A percentile compares a stretch with the other conserved stretches of the same genome.
Evolutionary conservation across 2,113 vertebrate species (phyloP).

Genomic region (Cricetomys ansorgei): DNA sequence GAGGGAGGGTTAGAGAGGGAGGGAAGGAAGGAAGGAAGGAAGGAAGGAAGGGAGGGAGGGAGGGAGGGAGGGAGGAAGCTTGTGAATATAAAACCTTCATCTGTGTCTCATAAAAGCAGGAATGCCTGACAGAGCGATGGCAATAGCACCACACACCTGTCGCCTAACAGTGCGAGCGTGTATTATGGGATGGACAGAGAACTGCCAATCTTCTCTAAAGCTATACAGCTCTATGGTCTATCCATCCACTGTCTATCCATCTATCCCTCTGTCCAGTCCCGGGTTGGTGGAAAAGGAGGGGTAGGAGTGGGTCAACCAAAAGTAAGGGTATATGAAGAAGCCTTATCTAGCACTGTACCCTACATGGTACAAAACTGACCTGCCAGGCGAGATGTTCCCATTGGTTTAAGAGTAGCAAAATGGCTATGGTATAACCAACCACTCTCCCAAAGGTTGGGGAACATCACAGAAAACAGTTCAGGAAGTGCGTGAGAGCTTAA

Average conservation of each 20-base stretch:
- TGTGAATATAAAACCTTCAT: not conserved
- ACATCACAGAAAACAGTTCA: too few relatives aligned
- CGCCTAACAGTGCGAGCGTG: not conserved
- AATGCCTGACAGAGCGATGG: not conserved
- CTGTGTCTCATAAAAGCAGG: not conserved
- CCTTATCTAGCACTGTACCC: not conserved
- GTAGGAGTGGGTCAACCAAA: not conserved
- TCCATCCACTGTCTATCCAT: not conserved
- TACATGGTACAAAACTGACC: not conserved
- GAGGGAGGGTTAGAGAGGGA: too few relatives aligned
- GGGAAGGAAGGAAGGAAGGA: too few relatives aligned
- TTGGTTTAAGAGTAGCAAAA: not conserved
- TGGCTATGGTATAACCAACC: not conserved
- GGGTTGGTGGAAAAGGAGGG: not conserved
- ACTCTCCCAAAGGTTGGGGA: not conserved
- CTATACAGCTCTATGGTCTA: not conserved
- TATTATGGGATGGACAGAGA: not conserved
- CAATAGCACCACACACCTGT: not conserved
- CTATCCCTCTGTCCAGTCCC: not conserved
- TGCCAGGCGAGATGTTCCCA: not conserved
- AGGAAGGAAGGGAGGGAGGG: too few relatives aligned
- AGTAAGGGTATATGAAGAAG: not conserved
- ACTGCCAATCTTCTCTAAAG: not conserved
- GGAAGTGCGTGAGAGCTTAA: too few relatives aligned
- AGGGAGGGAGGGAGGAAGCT: too few relatives aligned